phyloP scores from a whole-genome alignment of 2,113 vertebrate species.

The Scytalopus superciliaris region DNA sequence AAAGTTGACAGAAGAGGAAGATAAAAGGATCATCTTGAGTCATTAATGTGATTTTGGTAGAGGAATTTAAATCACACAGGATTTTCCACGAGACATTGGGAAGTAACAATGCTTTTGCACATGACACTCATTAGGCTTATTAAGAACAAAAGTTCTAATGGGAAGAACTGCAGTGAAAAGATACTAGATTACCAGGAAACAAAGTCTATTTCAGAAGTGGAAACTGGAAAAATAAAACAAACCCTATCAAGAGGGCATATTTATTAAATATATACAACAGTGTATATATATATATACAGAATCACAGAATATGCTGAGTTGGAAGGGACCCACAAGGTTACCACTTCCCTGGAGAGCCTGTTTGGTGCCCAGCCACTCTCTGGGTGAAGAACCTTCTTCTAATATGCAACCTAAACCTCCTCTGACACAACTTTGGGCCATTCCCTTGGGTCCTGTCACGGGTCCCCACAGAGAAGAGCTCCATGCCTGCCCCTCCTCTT shows the following conservation, averaged over 20 bases:
- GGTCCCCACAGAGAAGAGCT: background rate
- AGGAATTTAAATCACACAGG: background rate
- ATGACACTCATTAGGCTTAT: background rate
- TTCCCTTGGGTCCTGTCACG: background rate
- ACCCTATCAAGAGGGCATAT: background rate
- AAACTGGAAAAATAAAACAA: background rate
- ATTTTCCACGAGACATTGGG: background rate
- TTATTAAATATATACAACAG: background rate
- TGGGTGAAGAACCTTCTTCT: background rate
- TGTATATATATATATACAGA: background rate
- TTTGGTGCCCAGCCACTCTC: background rate
- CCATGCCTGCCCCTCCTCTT: background rate
- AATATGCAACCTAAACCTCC: background rate
- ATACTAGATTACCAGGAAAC: background rate
- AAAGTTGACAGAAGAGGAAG: background rate
- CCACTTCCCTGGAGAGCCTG: background rate
- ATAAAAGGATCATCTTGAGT: background rate
- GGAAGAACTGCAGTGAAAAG: background rate
- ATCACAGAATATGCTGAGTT: background rate
- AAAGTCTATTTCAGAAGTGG: background rate
- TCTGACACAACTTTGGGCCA: background rate
- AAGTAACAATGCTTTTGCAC: background rate
- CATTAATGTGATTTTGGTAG: background rate
- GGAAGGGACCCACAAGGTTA: background rate
- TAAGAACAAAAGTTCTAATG: background rate